Evolutionary conservation across 2,113 vertebrate genomes (phyloP), one percentile per base, ranked within the genome.

Genomic region (Muntiacus reevesi): DNA sequence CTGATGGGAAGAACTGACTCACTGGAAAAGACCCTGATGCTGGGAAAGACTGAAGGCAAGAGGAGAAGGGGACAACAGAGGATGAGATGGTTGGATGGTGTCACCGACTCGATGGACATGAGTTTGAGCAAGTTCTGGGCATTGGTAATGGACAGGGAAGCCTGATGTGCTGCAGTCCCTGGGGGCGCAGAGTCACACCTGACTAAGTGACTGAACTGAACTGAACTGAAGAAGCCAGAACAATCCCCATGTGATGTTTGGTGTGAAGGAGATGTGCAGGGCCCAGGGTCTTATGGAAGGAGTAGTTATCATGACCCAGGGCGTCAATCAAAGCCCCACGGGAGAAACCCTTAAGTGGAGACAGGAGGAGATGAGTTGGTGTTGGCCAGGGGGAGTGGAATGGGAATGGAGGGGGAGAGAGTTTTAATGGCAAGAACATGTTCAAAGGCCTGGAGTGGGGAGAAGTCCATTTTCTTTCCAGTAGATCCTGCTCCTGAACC

Each of bases 241-340:
- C 59, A 43, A 25, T 67, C 25, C 10, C 8, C 6, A 5, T 2
- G 27, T 4, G 21, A 7, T 27, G 3, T 19, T 16, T 33, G 8
- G 33, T 14, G 16, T 50, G 71, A 14, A 67, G 59, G 43, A 78
- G 33, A 7, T 33, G 28, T 52, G 25, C 16, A 27, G 50, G 43
- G 0, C 1, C 55, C 0, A 0, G 50, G 33, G 12, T 10, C 7
- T 36, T n/a, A 25, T 1, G 27, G 40, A 47, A 25, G 19, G 36
- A 8, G 21, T 27, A 27, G 12, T n/a, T 19, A 13, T 47, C 59
- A 43, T 88, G 55, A 55, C 50, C 7, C 28, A 83, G 64, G 45
- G 4, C 1, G 30, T 45, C 45, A 60, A 8, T 79, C 50, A 79
- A 85, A 36, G 36, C 9, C 16, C 4, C 55, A 67, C 52, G 16